Conservation (phyloP, 2,888 invertebrate genomes). For the Lycia hirtaria region DNA sequence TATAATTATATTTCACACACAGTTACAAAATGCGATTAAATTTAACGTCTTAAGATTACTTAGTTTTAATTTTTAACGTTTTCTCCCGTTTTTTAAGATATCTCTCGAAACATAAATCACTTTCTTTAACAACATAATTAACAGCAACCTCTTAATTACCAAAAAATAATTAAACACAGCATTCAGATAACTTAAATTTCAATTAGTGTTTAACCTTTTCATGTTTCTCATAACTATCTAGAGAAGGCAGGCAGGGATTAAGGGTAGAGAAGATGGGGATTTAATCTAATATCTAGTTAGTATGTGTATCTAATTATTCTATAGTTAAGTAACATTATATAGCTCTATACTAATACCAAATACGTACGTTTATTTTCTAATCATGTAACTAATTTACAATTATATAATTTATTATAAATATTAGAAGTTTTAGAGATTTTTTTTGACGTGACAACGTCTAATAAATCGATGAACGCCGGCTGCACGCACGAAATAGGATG, state of each 20-base stretch:
- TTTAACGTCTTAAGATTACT: neutral
- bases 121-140: constrained; percentile 21
- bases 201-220: constrained; percentile 25
- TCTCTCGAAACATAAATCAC: constrained; percentile 22
- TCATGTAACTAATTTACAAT: too few relatives aligned
- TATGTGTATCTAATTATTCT: too few relatives aligned
- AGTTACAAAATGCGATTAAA: neutral
- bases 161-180: constrained; percentile 21
- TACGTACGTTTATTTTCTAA: too few relatives aligned
- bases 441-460: too few relatives aligned
- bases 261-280: neutral
- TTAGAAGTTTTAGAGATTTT: too few relatives aligned
- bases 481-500: too few relatives aligned
- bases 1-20: neutral
- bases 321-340: too few relatives aligned
- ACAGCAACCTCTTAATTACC: constrained; percentile 24
- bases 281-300: neutral
- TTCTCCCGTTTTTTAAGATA: neutral
- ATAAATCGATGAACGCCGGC: too few relatives aligned
- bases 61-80: constrained; percentile 34
- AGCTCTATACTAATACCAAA: too few relatives aligned
- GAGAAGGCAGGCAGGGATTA: constrained; percentile 5
- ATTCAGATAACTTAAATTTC: constrained; percentile 22
- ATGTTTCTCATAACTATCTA: constrained; percentile 13
- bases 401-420: too few relatives aligned